A percentile compares a stretch with the other conserved stretches of the same genome.
These are phyloP conservation scores for Drosophila algonquin DNA, from an alignment of 2,888 invertebrate species.

Conservation along the genomic window DNA sequence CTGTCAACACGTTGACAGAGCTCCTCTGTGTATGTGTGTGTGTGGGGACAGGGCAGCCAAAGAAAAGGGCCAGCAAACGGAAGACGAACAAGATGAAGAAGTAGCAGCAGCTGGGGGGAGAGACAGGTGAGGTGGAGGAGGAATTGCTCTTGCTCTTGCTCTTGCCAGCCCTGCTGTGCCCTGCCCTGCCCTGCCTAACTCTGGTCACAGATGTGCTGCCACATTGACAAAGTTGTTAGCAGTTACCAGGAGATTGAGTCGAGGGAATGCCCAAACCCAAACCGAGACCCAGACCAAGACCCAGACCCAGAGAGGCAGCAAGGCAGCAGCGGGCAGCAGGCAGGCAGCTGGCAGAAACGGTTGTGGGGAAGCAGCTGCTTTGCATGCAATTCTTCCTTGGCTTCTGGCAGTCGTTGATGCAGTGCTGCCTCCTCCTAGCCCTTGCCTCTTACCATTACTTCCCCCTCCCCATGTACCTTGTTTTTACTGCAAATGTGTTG, in stretches of 20 bases:
- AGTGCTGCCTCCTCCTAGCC: background rate
- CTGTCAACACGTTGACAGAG: slow-evolving; percentile 70
- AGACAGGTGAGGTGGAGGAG: slow-evolving; percentile 19
- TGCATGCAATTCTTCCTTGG: slow-evolving; percentile 44
- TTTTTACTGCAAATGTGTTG: slow-evolving; percentile 60
- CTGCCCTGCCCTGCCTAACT: background rate
- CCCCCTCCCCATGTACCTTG: background rate
- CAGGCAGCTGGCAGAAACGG: background rate
- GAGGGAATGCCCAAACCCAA: background rate
- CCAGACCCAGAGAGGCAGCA: background rate
- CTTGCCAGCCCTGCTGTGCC: background rate
- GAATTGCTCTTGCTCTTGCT: background rate
- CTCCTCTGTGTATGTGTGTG: background rate
- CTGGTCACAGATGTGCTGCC: slow-evolving; percentile 52
- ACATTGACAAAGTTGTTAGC: slow-evolving; percentile 70
- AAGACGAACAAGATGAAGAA: background rate
- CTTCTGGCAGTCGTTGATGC: slow-evolving; percentile 9
- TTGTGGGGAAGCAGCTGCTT: slow-evolving; percentile 30
- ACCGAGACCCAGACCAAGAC: background rate
- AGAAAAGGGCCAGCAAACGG: slow-evolving; percentile 6
- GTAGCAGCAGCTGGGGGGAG: background rate
- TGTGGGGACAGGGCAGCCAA: slow-evolving; percentile 30
- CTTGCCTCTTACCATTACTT: background rate
- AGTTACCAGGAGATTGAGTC: slow-evolving; percentile 46
- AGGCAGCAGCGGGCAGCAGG: background rate